phyloP scores from a whole-genome alignment of 2,888 invertebrate genomes.

The Teleogryllus oceanicus region DNA sequence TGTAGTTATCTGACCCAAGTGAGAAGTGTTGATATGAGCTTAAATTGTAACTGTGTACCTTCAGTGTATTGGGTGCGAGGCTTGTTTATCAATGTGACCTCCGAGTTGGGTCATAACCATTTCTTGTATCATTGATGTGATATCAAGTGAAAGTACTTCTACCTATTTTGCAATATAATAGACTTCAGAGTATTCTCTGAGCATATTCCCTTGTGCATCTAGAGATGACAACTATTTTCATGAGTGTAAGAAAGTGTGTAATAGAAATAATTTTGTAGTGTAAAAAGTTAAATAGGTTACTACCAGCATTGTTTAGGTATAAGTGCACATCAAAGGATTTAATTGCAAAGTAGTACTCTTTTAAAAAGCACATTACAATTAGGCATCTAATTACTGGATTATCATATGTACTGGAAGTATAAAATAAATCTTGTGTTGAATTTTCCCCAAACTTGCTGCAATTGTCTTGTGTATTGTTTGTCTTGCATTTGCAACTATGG shows the following conservation, averaged over 20 bases:
- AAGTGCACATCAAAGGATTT: neutral
- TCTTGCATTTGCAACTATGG: no score
- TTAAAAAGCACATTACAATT: neutral
- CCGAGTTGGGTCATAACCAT: neutral
- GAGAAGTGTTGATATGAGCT: constrained; percentile 5
- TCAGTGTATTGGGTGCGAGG: constrained; percentile 9
- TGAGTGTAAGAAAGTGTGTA: constrained; percentile 10
- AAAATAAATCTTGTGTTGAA: neutral
- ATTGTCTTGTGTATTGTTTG: no score
- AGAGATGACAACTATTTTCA: neutral
- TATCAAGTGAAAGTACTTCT: constrained; percentile 6
- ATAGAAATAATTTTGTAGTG: constrained; percentile 11
- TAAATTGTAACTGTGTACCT: neutral
- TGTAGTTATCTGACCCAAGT: neutral
- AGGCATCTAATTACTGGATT: constrained; percentile 6
- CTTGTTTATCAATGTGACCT: neutral
- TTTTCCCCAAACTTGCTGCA: neutral
- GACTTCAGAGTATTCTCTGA: neutral
- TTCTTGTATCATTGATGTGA: neutral
- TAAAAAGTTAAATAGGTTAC: neutral
- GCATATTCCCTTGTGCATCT: constrained; percentile 6
- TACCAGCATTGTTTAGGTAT: neutral
- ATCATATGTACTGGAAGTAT: constrained; percentile 3
- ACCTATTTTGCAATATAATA: neutral
- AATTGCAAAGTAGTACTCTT: constrained; percentile 18